Conservation (phyloP, 2,888 invertebrate genomes). For the Ophion ventricosus region DNA sequence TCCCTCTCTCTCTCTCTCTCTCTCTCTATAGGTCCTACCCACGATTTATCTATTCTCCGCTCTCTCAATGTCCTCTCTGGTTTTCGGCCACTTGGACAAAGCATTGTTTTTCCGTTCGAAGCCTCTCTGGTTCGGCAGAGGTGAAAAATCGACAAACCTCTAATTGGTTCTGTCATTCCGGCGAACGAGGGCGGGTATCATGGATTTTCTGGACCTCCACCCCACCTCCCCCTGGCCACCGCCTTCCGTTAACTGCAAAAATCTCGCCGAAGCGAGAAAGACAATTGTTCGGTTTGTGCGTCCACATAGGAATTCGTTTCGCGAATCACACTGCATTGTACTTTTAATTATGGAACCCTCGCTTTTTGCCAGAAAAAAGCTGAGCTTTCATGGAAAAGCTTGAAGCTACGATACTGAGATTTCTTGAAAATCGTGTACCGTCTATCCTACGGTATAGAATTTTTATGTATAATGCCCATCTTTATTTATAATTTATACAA, state of each 20-base stretch:
- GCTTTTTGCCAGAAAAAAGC: neutral
- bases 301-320: constrained; percentile 65
- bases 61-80: neutral
- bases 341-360: constrained; percentile 60
- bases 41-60: neutral
- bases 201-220: constrained; percentile 40
- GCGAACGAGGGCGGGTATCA: constrained; percentile 50
- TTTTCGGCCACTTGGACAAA: constrained; percentile 14
- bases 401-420: neutral
- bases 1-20: neutral
- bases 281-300: constrained; percentile 36
- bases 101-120: constrained; percentile 15
- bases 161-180: constrained; percentile 76
- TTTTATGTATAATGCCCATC: neutral
- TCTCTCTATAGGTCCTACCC: neutral
- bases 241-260: constrained; percentile 39
- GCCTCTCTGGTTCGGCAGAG: constrained; percentile 45
- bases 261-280: constrained; percentile 20
- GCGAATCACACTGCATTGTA: constrained; percentile 62
- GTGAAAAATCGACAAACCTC: constrained; percentile 74
- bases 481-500: neutral
- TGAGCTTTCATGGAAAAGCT: neutral
- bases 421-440: neutral
- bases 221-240: neutral
- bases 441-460: neutral